Percentiles rank a stretch among this genome's conserved stretches.
Evolutionary conservation across 2,888 invertebrate genomes (phyloP).

Genomic region (Blastobasis lacticolella): DNA sequence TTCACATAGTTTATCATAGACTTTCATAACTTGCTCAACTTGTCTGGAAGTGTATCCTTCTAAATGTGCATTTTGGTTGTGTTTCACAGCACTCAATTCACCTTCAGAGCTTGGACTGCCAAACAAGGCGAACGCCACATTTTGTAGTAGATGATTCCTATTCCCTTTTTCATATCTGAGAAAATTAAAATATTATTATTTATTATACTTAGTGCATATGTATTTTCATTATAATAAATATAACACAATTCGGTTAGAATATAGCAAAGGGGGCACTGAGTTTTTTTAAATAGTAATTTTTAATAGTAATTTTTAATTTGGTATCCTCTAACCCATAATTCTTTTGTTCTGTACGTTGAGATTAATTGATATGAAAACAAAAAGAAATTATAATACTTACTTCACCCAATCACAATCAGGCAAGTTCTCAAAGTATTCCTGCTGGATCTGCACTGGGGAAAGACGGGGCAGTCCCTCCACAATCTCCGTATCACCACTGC

Average conservation of each 20-base stretch:
- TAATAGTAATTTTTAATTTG: no score
- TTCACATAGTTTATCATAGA: constrained; percentile 59
- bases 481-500: background rate
- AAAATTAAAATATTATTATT: constrained; percentile 16
- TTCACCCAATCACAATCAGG: constrained; percentile 72
- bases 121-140: constrained; percentile 72
- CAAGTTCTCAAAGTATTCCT: constrained; percentile 72
- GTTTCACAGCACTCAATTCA: constrained; percentile 33
- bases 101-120: constrained; percentile 64
- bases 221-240: background rate
- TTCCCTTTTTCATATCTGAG: constrained; percentile 67
- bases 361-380: no score
- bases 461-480: constrained; percentile 1
- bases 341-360: no score
- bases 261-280: no score
- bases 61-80: constrained; percentile 31
- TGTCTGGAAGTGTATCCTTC: constrained; percentile 60
- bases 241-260: no score
- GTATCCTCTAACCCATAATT: no score
- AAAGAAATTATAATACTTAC: constrained; percentile 31
- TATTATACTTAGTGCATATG: background rate
- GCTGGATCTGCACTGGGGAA: constrained; percentile 63
- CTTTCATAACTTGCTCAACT: constrained; percentile 49
- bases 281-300: no score
- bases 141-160: constrained; percentile 63